These are phyloP conservation scores for Otocyon megalotis DNA, from an alignment of 2,113 vertebrate species.

Conservation along the genomic window DNA sequence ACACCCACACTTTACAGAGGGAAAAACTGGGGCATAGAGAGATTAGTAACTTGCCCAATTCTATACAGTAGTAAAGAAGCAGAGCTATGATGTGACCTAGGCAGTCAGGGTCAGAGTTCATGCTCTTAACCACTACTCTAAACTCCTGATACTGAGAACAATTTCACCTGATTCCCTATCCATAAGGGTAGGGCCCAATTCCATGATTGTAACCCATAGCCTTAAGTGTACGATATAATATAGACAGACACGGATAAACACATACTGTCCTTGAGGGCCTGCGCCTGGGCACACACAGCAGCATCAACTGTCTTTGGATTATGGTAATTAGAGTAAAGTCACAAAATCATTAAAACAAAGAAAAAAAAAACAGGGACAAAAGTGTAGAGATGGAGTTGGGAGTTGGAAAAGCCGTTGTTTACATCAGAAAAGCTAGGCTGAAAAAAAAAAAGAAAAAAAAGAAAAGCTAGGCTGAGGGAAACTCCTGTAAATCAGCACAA, in stretches of 20 bases:
- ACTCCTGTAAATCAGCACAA: not conserved
- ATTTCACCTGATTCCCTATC: not conserved
- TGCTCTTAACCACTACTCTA: not conserved
- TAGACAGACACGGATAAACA: not conserved
- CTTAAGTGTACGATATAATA: not conserved
- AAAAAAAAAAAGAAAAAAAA: not conserved
- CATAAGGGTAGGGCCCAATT: not conserved
- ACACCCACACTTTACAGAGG: not conserved
- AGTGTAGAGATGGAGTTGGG: not conserved
- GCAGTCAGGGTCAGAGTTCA: not conserved
- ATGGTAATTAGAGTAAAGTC: not conserved
- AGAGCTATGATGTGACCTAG: not conserved
- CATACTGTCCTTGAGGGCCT: not conserved
- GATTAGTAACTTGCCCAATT: not conserved
- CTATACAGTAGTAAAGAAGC: not conserved
- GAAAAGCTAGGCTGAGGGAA: conserved; percentile 23
- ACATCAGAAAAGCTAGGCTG: not conserved
- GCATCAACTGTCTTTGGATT: not conserved
- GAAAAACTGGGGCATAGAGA: not conserved
- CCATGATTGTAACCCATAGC: not conserved
- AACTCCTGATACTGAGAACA: not conserved
- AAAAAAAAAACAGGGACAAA: not conserved
- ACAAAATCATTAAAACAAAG: conserved; percentile 32
- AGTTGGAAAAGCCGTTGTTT: not conserved
- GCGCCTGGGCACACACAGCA: not conserved